Percentiles rank a stretch among this genome's conserved stretches.
Evolutionary conservation across 2,888 invertebrate species (phyloP).

Genomic region (Cotesia congregata): DNA sequence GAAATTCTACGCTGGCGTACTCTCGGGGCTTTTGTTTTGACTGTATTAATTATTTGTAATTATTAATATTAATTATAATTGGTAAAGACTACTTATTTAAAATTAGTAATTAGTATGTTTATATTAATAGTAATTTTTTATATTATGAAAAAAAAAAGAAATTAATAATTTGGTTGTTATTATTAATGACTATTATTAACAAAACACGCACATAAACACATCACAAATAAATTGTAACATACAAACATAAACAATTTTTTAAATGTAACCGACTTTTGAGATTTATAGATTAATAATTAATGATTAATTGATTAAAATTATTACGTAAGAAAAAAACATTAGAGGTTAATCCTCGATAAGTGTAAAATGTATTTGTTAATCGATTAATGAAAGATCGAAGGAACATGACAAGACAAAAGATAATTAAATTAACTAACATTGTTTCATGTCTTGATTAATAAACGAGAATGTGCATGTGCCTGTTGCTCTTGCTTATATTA

Average conservation of each 20-base stretch:
- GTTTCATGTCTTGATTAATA: constrained; percentile 70
- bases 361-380: constrained; percentile 51
- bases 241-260: neutral
- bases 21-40: constrained; percentile 9
- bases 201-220: constrained; percentile 16
- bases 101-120: neutral
- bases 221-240: constrained; percentile 12
- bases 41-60: neutral
- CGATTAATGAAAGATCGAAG: constrained; percentile 37
- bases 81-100: constrained; percentile 1
- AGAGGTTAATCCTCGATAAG: constrained; percentile 8
- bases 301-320: constrained; percentile 1
- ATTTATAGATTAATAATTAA: neutral
- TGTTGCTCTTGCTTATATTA: constrained; percentile 61
- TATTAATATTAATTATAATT: neutral
- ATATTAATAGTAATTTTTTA: constrained; percentile 12
- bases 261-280: constrained; percentile 4
- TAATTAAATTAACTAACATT: constrained; percentile 56
- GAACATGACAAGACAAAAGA: constrained; percentile 45
- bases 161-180: neutral
- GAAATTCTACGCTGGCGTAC: constrained; percentile 7
- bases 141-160: constrained; percentile 14
- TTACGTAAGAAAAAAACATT: constrained; percentile 24
- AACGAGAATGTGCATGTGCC: constrained; percentile 70
- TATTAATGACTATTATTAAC: constrained; percentile 1